Evolutionary conservation across 2,888 invertebrate species (phyloP), one percentile per base, ranked within the genome.

Genomic region (Hymenopus coronatus): DNA sequence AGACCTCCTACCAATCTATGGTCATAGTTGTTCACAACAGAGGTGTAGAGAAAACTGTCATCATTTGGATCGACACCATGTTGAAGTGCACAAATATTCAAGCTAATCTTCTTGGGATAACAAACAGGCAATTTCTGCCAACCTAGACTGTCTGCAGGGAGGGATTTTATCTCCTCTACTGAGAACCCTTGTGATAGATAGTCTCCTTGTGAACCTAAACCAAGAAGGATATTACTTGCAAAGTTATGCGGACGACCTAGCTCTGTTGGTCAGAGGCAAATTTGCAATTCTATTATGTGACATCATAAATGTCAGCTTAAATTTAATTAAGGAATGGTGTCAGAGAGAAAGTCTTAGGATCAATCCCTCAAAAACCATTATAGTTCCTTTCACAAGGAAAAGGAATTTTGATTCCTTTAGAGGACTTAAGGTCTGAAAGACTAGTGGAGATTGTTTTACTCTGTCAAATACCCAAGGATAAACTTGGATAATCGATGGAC

Each of bases 141-240:
- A 70, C 3, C 89, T 90, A 54, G 92, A 92, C 9, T 92, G 92
- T 89, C 91, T 91, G 15, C 92, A 92, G 89, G 92, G 92, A 0
- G 30, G 92, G 91, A 9, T 92, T 6, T 90, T 92, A 2, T 92
- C 91, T 2, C 92, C 92, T 0, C 90, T 92, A 0, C 89, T 92
- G 84, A 92, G 92, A 92, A 91, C 89, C 85, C 90, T 92, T 3
- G 91, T 92, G 14, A 90, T 91, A 15, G 91, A 20, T 4, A 30
- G 4, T 30, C 30, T 30, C 30, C 30, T 30, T 2, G 30, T 46
- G 3, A 28, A 88, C 86, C 90, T 91, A 7, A 89, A 90, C 25
- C 14, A 54, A 4, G 83, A 25, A 28, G 84, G 84, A 28, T 83
- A 84, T 25, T 28, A 84, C 25, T 7, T 30, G 3, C 30, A 46